Evolutionary conservation across 2,113 vertebrate genomes (phyloP).

Genomic region (Rattus rattus): DNA sequence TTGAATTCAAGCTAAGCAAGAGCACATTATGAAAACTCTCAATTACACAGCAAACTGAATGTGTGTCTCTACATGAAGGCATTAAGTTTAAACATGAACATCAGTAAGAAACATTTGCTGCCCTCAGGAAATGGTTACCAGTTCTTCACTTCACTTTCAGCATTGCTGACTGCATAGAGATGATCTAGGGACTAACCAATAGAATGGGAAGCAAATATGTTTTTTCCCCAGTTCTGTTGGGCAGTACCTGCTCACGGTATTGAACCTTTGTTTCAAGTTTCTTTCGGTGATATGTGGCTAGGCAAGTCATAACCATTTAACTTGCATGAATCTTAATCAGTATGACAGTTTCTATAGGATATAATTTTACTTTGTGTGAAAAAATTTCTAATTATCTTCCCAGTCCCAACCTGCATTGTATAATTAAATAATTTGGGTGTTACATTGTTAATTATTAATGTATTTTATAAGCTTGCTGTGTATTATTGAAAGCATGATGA

Average conservation of each 20-base stretch:
- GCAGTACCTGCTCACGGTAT: not conserved
- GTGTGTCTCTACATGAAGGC: constrained; percentile 62
- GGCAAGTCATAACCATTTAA: not conserved
- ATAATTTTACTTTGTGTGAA: not conserved
- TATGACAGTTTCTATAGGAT: not conserved
- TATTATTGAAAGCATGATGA: not conserved
- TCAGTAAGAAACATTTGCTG: constrained; percentile 19
- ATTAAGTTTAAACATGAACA: constrained; percentile 55
- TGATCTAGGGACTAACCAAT: not conserved
- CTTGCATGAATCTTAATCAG: not conserved
- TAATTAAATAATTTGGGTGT: not conserved
- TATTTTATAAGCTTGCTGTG: not conserved
- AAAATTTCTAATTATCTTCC: constrained; percentile 7
- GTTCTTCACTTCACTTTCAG: not conserved
- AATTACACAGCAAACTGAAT: constrained; percentile 54
- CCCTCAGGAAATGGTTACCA: constrained; percentile 15
- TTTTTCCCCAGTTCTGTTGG: not conserved
- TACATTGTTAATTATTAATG: constrained; percentile 1
- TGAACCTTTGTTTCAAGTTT: not conserved
- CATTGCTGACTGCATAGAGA: constrained; percentile 34
- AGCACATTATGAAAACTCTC: constrained; percentile 57
- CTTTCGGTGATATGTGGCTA: not conserved
- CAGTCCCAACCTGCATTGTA: not conserved
- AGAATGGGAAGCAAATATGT: not conserved
- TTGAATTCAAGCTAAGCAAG: constrained; percentile 53